Base-by-base conservation (phyloP, 2,888 invertebrate species). In the Caenorhabditis sp. region DNA sequence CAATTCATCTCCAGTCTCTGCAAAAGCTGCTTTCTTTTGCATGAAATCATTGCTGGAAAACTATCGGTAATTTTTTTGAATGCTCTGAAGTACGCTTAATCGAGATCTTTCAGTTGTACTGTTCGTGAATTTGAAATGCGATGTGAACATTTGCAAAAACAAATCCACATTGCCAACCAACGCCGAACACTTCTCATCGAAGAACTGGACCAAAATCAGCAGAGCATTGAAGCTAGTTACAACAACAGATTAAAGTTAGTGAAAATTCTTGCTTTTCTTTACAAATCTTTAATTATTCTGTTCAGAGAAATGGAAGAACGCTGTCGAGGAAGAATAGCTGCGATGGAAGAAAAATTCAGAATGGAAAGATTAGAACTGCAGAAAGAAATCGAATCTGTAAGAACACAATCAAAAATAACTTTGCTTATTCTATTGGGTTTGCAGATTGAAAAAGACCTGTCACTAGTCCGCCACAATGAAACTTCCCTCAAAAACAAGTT, bases 171-270 rank as follows among this genome's bases (percentile, higher is more conserved):
- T 37, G 88, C 88, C 6, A 87, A 88, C 70, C 88, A 87, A 56
- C 71, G 88, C 24, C 51, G 88, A 58, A 84, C 85, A 11, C 61
- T 88, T 68, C 76, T 88, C n/a, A 85, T 88, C 1, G 88, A 88
- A 77, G 88, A 88, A 69, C 67, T 88, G 13, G 88, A 88, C 40
- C 85, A 87, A 40, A 88, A 87, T 53, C 88, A 88, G 58, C 77
- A 83, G 61, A 83, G 83, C 67, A 87, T 88, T 56, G 88, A 88
- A 65, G 85, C 85, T 32, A 83, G 85, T 37, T 88, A 85, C 62
- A 86, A 88, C 47, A 82, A 82, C 74, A 50, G 85, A 61, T 53
- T 86, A 35, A 71, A 80, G 88, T 82, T 74, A 64, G 67, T 55
- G 11, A 26, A n/a, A n/a, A n/a, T n/a, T n/a, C n/a, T 13, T 51